Percentiles rank a stretch among this genome's conserved stretches.
Conservation (phyloP, 2,113 vertebrate species). For the Mesocricetus auratus region DNA sequence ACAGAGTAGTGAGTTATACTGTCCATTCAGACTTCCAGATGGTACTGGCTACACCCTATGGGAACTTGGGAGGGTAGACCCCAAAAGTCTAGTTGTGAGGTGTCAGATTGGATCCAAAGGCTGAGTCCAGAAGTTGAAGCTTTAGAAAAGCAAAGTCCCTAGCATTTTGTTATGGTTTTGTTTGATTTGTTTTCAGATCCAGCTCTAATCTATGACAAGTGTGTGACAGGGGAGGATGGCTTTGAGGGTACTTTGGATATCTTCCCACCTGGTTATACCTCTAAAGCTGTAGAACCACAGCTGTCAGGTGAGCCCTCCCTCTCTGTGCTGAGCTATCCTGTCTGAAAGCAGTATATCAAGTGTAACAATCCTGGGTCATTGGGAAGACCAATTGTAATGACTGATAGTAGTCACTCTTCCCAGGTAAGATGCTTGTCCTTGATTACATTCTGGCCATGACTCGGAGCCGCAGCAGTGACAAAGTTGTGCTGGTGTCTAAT, state of each 20-base stretch:
- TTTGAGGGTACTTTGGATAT: slow-evolving; percentile 93
- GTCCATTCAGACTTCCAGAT: neutral
- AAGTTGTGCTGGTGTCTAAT: slow-evolving; percentile 98
- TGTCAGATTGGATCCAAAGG: neutral
- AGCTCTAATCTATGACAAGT: slow-evolving; percentile 96
- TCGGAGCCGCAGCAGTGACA: slow-evolving; percentile 92
- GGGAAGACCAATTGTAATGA: neutral
- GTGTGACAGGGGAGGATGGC: slow-evolving; percentile 94
- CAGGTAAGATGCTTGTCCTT: slow-evolving; percentile 98
- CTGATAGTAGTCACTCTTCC: slow-evolving; percentile 56
- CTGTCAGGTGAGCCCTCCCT: slow-evolving; percentile 91
- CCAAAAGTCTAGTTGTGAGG: neutral
- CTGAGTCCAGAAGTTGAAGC: slow-evolving; percentile 20
- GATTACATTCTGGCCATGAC: slow-evolving; percentile 98
- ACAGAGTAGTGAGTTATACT: neutral
- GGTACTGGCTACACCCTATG: neutral
- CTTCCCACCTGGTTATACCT: slow-evolving; percentile 93
- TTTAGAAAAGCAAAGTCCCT: neutral
- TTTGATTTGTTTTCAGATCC: slow-evolving; percentile 88
- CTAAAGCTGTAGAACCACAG: slow-evolving; percentile 94
- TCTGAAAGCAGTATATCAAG: slow-evolving; percentile 29
- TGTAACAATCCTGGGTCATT: neutral
- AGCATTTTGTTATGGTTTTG: neutral
- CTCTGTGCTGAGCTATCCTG: neutral
- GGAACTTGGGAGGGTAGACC: neutral